A percentile compares a stretch with the other conserved stretches of the same genome.
These are phyloP conservation scores for Troilus luridus DNA, from an alignment of 2,888 invertebrate species.

Conservation along the genomic window DNA sequence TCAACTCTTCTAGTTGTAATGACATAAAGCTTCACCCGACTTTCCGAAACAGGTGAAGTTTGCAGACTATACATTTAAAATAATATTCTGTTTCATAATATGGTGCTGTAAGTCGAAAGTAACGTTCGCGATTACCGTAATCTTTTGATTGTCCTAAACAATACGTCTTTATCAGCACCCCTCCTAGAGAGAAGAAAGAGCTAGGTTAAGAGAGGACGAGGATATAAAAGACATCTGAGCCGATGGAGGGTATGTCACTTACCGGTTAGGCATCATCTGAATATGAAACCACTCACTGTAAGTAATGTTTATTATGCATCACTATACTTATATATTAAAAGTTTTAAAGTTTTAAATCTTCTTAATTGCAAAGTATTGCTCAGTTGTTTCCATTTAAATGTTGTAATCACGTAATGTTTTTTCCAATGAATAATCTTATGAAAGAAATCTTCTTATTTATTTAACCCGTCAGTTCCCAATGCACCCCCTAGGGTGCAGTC, in stretches of 20 bases:
- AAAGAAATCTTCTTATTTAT: no score
- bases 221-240: not conserved
- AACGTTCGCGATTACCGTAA: not conserved
- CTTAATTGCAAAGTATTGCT: no score
- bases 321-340: not conserved
- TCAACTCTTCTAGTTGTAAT: no score
- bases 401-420: no score
- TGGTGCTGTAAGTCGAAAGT: not conserved
- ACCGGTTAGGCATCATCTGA: not conserved
- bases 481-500: no score
- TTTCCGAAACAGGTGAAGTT: no score
- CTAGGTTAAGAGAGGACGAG: not conserved
- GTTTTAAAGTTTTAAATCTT: no score
- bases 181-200: not conserved
- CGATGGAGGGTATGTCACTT: not conserved
- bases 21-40: no score
- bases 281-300: not conserved
- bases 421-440: no score
- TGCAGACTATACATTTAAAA: not conserved
- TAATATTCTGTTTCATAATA: not conserved
- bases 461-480: no score
- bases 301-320: not conserved
- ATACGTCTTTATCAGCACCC: slow-evolving; percentile 27
- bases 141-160: slow-evolving; percentile 37
- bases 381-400: no score